These are phyloP conservation scores for Sipha maydis DNA, from an alignment of 2,888 invertebrate species.

Conservation along the genomic window DNA sequence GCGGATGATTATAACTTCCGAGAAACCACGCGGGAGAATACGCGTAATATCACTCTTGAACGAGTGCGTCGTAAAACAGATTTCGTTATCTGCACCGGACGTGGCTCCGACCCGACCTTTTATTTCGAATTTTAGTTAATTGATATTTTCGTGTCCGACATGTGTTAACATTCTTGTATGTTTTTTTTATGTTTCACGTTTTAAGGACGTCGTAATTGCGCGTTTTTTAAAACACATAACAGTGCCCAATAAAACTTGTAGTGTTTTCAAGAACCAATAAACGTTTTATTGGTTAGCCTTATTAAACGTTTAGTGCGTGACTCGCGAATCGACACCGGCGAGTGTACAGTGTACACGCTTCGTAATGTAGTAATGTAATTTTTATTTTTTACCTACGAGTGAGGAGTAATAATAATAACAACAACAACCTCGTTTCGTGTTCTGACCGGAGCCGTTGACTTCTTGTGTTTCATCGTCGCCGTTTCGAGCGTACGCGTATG, in stretches of 20 bases:
- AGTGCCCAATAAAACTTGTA: slow-evolving; percentile 29
- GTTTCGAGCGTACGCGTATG: neutral
- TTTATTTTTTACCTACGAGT: neutral
- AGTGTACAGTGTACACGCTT: neutral
- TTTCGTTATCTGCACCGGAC: slow-evolving; percentile 1
- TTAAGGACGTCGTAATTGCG: slow-evolving; percentile 3
- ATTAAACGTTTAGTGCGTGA: slow-evolving; percentile 33
- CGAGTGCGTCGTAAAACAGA: neutral
- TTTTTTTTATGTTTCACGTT: neutral
- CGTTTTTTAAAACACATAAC: slow-evolving; percentile 18
- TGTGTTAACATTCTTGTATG: neutral
- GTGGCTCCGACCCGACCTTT: neutral
- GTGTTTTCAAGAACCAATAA: slow-evolving; percentile 41
- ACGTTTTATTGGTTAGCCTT: slow-evolving; percentile 43
- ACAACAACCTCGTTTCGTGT: slow-evolving; percentile 15
- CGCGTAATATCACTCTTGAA: neutral
- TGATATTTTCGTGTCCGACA: slow-evolving; percentile 17
- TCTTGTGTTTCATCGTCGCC: neutral
- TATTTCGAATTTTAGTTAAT: slow-evolving; percentile 14
- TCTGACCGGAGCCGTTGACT: neutral
- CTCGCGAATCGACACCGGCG: neutral
- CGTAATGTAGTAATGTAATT: neutral
- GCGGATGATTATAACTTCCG: neutral
- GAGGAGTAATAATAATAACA: too few relatives aligned
- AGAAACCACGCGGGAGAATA: neutral